Evolutionary conservation across 2,113 vertebrate genomes (phyloP).

Genomic region (Vidua macroura): DNA sequence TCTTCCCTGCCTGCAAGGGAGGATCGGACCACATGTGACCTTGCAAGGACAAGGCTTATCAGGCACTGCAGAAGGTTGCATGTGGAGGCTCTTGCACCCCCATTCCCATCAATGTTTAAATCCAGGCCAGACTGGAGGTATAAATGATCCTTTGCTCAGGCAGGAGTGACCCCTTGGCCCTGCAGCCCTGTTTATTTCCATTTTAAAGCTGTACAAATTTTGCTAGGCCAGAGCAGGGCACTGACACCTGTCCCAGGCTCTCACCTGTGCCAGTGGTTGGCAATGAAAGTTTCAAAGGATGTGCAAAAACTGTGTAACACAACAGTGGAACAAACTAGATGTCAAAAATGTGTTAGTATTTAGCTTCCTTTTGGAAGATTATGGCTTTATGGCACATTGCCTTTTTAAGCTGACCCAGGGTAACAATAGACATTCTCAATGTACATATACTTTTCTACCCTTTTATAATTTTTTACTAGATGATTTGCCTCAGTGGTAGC

Average conservation of each 20-base stretch:
- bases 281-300: neutral
- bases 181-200: neutral
- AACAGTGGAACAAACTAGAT: neutral
- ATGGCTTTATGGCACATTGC: neutral
- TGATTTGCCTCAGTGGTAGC: neutral
- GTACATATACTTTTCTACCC: neutral
- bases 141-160: neutral
- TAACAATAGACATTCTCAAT: neutral
- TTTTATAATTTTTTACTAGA: neutral
- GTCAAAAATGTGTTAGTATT: neutral
- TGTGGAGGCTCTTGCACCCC: neutral
- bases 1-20: neutral
- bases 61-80: neutral
- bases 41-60: neutral
- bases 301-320: neutral
- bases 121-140: neutral
- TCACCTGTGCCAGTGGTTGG: neutral
- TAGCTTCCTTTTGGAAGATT: neutral
- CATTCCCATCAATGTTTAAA: neutral
- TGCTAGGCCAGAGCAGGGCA: neutral
- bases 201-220: neutral
- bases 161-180: neutral
- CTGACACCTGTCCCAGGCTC: neutral
- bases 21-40: rapidly evolving
- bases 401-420: neutral